Base-by-base conservation (phyloP, 1,140 invertebrate genomes). In the Heterodera schachtii region DNA sequence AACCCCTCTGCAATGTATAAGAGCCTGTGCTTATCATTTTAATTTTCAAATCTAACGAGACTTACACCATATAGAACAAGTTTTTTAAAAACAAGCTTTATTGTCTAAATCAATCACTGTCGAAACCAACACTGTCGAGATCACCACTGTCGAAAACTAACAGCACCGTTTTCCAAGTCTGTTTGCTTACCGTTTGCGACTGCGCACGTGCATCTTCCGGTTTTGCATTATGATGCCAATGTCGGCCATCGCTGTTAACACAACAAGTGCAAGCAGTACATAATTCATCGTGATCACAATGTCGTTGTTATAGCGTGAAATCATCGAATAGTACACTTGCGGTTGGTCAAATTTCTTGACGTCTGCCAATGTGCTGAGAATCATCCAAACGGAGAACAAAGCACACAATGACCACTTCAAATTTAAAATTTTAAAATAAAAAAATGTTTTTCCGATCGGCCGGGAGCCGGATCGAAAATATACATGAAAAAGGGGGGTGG, bases 291-390 rank as follows among this genome's bases (percentile, higher is more conserved):
- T 69, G 19, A 69, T 69, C 67, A 69, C 67, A 21, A 3, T 3
- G 67, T 2, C 67, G n/a, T 7, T 69, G 67, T 69, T 69, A n/a
- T 69, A 69, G n/a, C 41, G 67, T 8, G n/a, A 31, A 8, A 69
- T 69, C 67, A 69, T 69, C 8, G 67, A 3, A n/a, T 69, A 69
- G 67, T 69, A 9, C n/a, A 43, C 7, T n/a, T 69, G 67, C 67
- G 67, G 67, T n/a, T 31, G n/a, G 41, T 3, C 3, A n/a, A 69
- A 69, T 21, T n/a, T n/a, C n/a, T 9, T 1, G n/a, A 8, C n/a
- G 67, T 69, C 67, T 43, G 67, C 67, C 67, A 69, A 43, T 8
- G 67, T 69, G 67, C 67, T 69, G 67, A 43, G n/a, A 9, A 69
- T n/a, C 67, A 69, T 69, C 67, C 67, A 69, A 7, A 69, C 67